Conservation (phyloP, 2,888 invertebrate species). For the Xanthia icteritia region DNA sequence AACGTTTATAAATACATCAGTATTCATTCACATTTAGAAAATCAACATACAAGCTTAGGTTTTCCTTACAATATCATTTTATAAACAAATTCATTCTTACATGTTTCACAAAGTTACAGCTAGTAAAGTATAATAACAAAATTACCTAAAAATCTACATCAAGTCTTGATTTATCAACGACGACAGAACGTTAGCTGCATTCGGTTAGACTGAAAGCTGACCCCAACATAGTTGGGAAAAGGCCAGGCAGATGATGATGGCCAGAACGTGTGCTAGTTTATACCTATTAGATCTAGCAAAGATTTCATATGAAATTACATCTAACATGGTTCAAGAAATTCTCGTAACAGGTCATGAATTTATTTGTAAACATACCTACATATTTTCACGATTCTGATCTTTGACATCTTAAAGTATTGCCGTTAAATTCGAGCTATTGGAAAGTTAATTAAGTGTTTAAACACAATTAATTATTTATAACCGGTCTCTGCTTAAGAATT, state of each 20-base stretch:
- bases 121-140: background rate
- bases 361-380: background rate
- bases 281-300: background rate
- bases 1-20: background rate
- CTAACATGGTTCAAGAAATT: background rate
- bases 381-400: background rate
- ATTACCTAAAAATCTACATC: background rate
- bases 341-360: slow-evolving; percentile 3
- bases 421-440: background rate
- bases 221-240: too few relatives aligned
- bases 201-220: too few relatives aligned
- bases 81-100: background rate
- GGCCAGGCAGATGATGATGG: too few relatives aligned
- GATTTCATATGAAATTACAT: slow-evolving; percentile 25
- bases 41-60: background rate
- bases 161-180: background rate
- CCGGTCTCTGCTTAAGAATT: background rate
- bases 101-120: background rate
- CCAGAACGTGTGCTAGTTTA: background rate
- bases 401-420: background rate
- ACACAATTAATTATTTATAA: background rate
- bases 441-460: background rate
- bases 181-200: too few relatives aligned
- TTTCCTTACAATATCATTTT: background rate
- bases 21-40: background rate